Evolutionary conservation across 2,797 vertebrate genomes (phyloP).

Genomic region (Falco naumanni): DNA sequence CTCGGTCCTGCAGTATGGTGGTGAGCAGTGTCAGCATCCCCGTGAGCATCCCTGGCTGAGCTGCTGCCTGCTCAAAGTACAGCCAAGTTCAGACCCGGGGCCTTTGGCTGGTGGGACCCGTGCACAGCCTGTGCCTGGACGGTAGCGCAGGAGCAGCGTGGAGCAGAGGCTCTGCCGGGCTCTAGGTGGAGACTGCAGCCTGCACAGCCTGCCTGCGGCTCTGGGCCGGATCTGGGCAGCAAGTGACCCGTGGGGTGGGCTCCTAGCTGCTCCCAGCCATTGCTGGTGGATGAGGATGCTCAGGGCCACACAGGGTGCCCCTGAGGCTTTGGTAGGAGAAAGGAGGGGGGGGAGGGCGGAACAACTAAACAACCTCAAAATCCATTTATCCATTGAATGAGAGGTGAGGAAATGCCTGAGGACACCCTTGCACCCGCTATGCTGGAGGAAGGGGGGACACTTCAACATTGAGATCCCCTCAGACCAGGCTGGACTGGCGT

Average conservation of each 20-base stretch:
- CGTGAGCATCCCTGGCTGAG: not conserved
- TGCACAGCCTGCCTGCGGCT: conserved; percentile 1
- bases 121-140: not conserved
- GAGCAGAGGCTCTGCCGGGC: conserved; percentile 36
- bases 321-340: not conserved
- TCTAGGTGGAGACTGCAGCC: conserved; percentile 68
- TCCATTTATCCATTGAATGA: not conserved
- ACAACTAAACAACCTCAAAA: not conserved
- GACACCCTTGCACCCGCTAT: fast-evolving
- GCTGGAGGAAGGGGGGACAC: fast-evolving
- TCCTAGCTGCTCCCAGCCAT: not conserved
- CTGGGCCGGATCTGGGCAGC: not conserved
- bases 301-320: fast-evolving
- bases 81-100: not conserved
- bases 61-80: not conserved
- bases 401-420: not conserved
- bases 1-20: not conserved
- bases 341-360: not conserved
- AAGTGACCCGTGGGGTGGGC: not conserved
- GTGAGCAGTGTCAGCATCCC: not conserved
- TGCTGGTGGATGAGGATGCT: not conserved
- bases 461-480: not conserved
- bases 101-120: fast-evolving
- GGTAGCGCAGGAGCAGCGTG: fast-evolving
- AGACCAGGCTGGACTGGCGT: not conserved